A percentile compares a stretch with the other conserved stretches of the same genome.
Evolutionary conservation across 2,888 invertebrate species (phyloP).

Genomic region (Anodontia alba): DNA sequence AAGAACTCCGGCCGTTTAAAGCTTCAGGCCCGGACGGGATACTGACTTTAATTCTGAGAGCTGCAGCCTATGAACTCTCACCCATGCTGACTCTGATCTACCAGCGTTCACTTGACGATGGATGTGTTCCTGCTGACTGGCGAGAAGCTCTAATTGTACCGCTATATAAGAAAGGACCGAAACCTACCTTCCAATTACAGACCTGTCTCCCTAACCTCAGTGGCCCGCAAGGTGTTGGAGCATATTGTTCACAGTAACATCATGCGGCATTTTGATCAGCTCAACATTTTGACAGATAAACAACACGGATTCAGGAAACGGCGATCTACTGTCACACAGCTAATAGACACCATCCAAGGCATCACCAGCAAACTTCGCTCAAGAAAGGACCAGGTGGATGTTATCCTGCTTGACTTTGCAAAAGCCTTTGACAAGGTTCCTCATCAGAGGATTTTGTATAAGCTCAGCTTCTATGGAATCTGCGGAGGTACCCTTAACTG

Average conservation of each 20-base stretch:
- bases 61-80: background rate
- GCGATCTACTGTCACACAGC: background rate
- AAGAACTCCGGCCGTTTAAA: background rate
- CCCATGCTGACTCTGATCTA: background rate
- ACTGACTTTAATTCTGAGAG: background rate
- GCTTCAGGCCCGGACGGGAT: background rate
- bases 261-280: constrained; percentile 12
- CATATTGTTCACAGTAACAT: constrained; percentile 11
- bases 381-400: background rate
- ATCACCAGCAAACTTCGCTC: background rate
- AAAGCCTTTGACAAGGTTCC: too few species aligned
- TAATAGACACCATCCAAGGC: background rate
- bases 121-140: too few species aligned
- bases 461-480: too few species aligned
- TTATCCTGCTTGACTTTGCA: too few species aligned
- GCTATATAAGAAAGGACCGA: background rate
- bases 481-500: too few species aligned
- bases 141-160: background rate
- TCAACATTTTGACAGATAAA: background rate
- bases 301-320: constrained; percentile 9
- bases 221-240: background rate
- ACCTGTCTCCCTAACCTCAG: too few species aligned
- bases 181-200: background rate
- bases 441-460: too few species aligned
- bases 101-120: background rate